Evolutionary conservation across 2,888 invertebrate genomes (phyloP), one percentile per base, ranked within the genome.

Genomic region (Clepsis dumicolana): DNA sequence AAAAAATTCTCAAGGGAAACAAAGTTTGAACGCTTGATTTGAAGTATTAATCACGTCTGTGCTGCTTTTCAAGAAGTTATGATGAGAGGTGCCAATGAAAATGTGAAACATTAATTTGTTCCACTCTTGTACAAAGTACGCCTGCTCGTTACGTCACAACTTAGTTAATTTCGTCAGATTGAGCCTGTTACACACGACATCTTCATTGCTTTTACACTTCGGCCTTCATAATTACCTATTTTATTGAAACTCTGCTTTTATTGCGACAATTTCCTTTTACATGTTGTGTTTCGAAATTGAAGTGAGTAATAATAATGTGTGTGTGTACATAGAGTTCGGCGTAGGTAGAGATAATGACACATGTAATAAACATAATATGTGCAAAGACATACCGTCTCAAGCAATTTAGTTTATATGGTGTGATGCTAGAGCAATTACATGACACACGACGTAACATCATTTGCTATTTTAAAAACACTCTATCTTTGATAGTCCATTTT

Each of bases 61-160:
- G 14, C 50, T 50, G 35, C 62, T 56, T 68, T 65, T 25, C 62
- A 50, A 50, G 27, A 71, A 68, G 21, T 59, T 68, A 25, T 57
- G 44, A 24, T 53, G 41, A 27, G 60, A 41, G 41, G 16, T 60
- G 41, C 60, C 52, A 50, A 72, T 70, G 61, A 73, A 73, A 70
- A 59, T 68, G 66, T 72, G 63, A 72, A 70, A 68, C 35, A 69
- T 69, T 69, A 64, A 64, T 61, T 41, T 54, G 38, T 60, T 61
- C 25, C 10, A 53, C 32, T 56, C 54, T 25, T 59, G 44, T 41
- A 1, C 7, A 12, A 25, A 32, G 10, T 12, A 18, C 32, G 32
- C 21, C 21, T 54, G 54, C 27, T 44, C 44, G 50, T 32, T 27
- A 24, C 27, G 38, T 50, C 25, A 44, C 50, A 56, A 50, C 50